A percentile compares a stretch with the other conserved stretches of the same genome.
These are phyloP conservation scores for Drosophila insularis DNA, from an alignment of 1,140 invertebrate species.

Conservation along the genomic window DNA sequence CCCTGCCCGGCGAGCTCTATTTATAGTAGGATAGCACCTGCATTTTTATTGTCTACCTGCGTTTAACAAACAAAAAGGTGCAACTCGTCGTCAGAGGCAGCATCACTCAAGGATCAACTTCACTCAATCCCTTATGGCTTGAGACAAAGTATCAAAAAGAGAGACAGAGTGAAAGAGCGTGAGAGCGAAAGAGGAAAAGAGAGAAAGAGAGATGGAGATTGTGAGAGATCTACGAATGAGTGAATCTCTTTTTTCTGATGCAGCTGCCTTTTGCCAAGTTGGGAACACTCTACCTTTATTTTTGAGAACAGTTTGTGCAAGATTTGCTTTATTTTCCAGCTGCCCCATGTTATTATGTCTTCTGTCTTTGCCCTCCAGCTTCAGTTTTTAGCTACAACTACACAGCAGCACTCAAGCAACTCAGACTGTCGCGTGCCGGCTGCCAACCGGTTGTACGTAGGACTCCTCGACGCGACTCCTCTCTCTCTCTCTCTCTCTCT, in stretches of 20 bases:
- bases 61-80: slow-evolving; percentile 25
- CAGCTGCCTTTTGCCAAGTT: slow-evolving; percentile 31
- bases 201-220: not conserved
- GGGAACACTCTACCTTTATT: slow-evolving; percentile 32
- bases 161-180: not conserved
- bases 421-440: slow-evolving; percentile 69
- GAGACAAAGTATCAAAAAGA: not conserved
- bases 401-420: slow-evolving; percentile 7
- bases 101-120: slow-evolving; percentile 34
- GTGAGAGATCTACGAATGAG: not conserved
- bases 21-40: slow-evolving; percentile 70
- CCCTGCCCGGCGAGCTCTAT: slow-evolving; percentile 67
- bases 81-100: slow-evolving; percentile 22
- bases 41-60: slow-evolving; percentile 38
- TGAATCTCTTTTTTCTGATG: slow-evolving; percentile 5
- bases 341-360: slow-evolving; percentile 28
- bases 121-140: not conserved
- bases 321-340: slow-evolving; percentile 31
- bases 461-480: too few relatives aligned
- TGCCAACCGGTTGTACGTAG: slow-evolving; percentile 61
- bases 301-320: slow-evolving; percentile 3
- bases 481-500: too few relatives aligned
- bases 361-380: slow-evolving; percentile 16
- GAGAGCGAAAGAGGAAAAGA: not conserved
- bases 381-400: slow-evolving; percentile 4